Evolutionary conservation across 64 coral and sea anemone genomes (phyloP).

Genomic region (Orbicella faveolata): DNA sequence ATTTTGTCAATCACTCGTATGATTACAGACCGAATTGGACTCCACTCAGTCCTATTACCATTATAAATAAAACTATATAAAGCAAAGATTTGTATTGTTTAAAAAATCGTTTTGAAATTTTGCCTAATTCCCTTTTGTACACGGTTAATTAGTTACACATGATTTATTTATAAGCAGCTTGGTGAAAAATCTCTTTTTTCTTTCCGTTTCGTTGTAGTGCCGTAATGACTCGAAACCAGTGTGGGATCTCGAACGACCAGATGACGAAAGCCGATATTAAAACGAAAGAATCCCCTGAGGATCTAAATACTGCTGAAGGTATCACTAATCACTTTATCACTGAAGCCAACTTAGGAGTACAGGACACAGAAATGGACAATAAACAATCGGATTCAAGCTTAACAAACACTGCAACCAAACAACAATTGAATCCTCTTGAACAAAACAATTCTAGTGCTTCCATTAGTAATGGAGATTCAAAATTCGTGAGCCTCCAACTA

Average conservation of each 20-base stretch:
- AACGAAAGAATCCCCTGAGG: not conserved
- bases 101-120: no score
- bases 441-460: not conserved
- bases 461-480: not conserved
- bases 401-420: not conserved
- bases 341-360: not conserved
- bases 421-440: not conserved
- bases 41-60: no score
- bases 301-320: not conserved
- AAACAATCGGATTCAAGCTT: not conserved
- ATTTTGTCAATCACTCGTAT: no score
- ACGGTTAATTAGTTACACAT: not conserved
- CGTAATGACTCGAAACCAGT: not conserved
- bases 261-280: not conserved
- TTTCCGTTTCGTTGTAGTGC: slow-evolving; percentile 12
- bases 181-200: not conserved
- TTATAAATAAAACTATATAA: no score
- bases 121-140: no score
- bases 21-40: no score
- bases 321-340: not conserved
- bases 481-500: slow-evolving; percentile 10
- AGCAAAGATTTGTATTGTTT: no score
- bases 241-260: not conserved
- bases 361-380: not conserved
- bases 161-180: not conserved